Base-by-base conservation (phyloP, 2,888 invertebrate species). In the Hydrotaea diabolus region DNA sequence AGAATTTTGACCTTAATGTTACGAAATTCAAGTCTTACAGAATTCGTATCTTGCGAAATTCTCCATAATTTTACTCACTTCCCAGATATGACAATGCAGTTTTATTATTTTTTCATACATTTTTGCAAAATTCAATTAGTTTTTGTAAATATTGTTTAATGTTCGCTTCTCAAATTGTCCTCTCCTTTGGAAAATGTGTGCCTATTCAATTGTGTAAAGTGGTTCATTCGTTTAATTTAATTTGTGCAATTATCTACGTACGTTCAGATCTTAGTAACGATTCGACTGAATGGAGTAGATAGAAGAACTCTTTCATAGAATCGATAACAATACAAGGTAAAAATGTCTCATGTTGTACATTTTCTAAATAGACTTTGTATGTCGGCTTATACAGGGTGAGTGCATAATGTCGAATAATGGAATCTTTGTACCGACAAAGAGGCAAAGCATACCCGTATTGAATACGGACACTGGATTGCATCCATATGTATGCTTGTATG, bases 331-430 rank as follows among this genome's bases (percentile, higher is more conserved):
- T 3, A 46, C 43, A 43, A 43, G 39, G 69, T 69, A 69, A 3
- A 69, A 69, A 69, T 69, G 69, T 69, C 69, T 11, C 69, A 69
- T 69, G 43, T 69, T 69, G 69, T 69, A 69, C 69, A 69, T 21
- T 43, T 69, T 69, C 46, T 69, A 69, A n/a, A 69, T 69, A 69
- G 69, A 69, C 69, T 46, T 69, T 69, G 23, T 69, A 15, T 69
- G 46, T 46, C 23, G 69, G 46, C 69, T 66, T 21, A 17, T 53
- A 66, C 17, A 1, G n/a, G n/a, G n/a, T n/a, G 15, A 69, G 46
- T 11, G 21, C 23, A 69, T 69, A 46, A 46, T 69, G 43, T 43
- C 39, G 69, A 69, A 62, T 62, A 62, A 62, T 62, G 62, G 23
- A 69, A 69, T 69, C 69, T 69, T 69, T 66, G 66, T 66, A 23